A percentile compares a stretch with the other conserved stretches of the same genome.
These are phyloP conservation scores for Bos taurus DNA, from an alignment of 2,113 vertebrate genomes.

Conservation along the genomic window DNA sequence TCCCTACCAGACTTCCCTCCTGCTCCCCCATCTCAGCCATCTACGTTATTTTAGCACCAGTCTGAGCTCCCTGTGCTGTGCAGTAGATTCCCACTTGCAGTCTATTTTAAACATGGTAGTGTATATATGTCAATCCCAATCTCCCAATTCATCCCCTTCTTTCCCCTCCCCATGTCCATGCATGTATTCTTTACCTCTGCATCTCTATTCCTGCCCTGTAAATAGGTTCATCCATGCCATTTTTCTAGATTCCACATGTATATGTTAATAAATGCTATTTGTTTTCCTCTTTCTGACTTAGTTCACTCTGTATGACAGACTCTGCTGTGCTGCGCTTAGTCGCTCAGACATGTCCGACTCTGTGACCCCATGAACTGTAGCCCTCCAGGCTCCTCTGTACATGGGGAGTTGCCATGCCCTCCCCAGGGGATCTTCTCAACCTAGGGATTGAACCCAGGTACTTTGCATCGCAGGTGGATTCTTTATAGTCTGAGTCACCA, in stretches of 20 bases:
- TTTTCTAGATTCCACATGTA: background rate
- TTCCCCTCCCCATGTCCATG: background rate
- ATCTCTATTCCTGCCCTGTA: background rate
- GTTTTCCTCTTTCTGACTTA: background rate
- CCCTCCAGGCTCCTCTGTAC: accelerated
- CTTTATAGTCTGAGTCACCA: background rate
- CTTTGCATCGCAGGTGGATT: background rate
- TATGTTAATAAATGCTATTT: background rate
- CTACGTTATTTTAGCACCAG: background rate
- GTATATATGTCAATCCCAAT: background rate
- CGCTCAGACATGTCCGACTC: background rate
- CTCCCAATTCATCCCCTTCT: background rate
- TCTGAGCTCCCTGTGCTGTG: background rate
- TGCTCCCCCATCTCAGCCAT: background rate
- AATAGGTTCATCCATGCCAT: background rate
- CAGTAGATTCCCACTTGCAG: background rate
- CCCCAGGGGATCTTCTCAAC: background rate
- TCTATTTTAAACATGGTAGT: background rate
- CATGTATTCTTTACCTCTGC: background rate
- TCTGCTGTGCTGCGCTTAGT: background rate
- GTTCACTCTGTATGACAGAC: background rate
- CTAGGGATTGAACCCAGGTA: background rate
- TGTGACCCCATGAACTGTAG: background rate
- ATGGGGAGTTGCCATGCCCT: background rate
- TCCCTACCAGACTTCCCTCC: background rate